Base-by-base conservation (phyloP, 2,888 invertebrate species). In the Oeneis ivallda region DNA sequence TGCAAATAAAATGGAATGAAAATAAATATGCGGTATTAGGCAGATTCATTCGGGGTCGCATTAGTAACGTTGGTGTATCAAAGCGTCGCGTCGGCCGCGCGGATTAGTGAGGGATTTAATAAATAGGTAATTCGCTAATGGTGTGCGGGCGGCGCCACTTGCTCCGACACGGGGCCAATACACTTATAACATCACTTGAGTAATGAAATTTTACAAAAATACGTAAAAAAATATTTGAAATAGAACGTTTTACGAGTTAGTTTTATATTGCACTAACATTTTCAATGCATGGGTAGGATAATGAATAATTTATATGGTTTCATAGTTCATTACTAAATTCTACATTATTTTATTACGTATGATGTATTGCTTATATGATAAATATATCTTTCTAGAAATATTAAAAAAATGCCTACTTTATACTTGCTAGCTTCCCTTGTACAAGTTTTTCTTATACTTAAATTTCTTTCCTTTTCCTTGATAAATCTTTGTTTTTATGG, bases 121-220 rank as follows among this genome's bases (percentile, higher is more conserved):
- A 76, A 76, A 78, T 75, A 77, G 74, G 71, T 78, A 75, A 76
- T 78, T 75, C 72, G 74, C 77, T 77, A 76, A 78, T 77, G 76
- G 76, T 66, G 59, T 69, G 49, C 66, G 64, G 53, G 56, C 37
- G 59, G 64, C 64, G 57, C 65, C 65, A 67, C 61, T 67, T 43
- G 49, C 57, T 32, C 39, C 52, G 60, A 63, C 63, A 64, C 54
- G 43, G 47, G 47, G n/a, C 39, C 34, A 15, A 13, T 17, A 37
- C 47, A 10, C 45, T 45, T n/a, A 39, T 15, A 39, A 26, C 26
- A n/a, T 15, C 34, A 52, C 34, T 54, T 37, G 39, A 54, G 34
- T 37, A 54, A 54, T 37, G 15, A 37, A 9, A 39, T 54, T 52
- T 52, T 26, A 52, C 8, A 37, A 13, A 26, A 52, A n/a, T n/a